Percentiles rank a stretch among this genome's conserved stretches.
Conservation (phyloP, 1,140 invertebrate genomes). For the Plodia interpunctella region DNA sequence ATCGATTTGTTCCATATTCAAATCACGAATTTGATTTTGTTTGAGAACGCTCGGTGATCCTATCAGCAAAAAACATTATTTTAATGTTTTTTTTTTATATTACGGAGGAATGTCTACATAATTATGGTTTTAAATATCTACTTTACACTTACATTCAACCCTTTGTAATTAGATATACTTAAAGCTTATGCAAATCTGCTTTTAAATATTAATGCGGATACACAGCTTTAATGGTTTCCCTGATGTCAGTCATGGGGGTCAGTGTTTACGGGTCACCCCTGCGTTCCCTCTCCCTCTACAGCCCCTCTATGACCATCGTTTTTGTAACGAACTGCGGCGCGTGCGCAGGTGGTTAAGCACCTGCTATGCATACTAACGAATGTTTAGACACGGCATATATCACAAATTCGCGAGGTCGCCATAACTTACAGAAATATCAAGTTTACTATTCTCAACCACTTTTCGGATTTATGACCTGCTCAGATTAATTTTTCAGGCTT, state of each 20-base stretch:
- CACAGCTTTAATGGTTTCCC: constrained; percentile 51
- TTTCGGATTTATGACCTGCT: too few species aligned
- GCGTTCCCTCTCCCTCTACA: constrained; percentile 19
- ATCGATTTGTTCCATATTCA: background rate
- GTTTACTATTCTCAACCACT: too few species aligned
- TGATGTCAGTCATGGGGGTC: constrained; percentile 42
- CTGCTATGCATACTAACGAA: constrained; percentile 40
- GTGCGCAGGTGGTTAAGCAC: constrained; percentile 66
- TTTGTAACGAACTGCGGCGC: constrained; percentile 62
- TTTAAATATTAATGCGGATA: constrained; percentile 22
- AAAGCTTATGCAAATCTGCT: constrained; percentile 18
- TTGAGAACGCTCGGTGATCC: too few species aligned
- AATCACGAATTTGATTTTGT: background rate
- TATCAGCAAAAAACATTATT: too few species aligned
- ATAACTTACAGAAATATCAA: background rate
- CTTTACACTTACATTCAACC: background rate
- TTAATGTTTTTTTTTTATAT: background rate
- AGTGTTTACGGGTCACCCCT: constrained; percentile 45
- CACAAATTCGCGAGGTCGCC: constrained; percentile 29
- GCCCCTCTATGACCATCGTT: constrained; percentile 24
- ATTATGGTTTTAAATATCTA: background rate
- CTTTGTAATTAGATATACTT: background rate
- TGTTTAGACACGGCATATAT: constrained; percentile 47
- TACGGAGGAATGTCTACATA: background rate
- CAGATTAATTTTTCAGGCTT: too few species aligned